Evolutionary conservation across 2,797 vertebrate genomes (phyloP).

Genomic region (Phalanger gymnotis): DNA sequence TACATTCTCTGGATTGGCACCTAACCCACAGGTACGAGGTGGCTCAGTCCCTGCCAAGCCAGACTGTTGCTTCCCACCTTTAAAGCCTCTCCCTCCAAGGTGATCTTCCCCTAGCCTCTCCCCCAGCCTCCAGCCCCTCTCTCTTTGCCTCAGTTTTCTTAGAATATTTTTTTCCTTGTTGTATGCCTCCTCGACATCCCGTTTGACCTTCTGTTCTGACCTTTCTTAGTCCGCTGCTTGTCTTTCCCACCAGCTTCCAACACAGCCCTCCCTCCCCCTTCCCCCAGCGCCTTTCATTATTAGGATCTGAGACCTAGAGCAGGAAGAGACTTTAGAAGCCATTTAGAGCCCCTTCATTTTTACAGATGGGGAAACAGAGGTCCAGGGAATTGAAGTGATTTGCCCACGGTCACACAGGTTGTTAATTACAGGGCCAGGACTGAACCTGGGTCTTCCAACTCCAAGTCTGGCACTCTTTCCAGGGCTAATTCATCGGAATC

Average conservation of each 20-base stretch:
- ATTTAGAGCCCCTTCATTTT: neutral
- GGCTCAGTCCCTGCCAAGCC: neutral
- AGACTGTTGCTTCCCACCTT: neutral
- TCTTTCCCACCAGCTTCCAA: neutral
- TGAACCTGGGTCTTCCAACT: neutral
- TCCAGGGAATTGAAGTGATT: neutral
- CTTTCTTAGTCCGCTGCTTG: neutral
- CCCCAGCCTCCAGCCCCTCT: neutral
- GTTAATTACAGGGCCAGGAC: neutral
- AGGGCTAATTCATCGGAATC: neutral
- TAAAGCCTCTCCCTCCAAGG: neutral
- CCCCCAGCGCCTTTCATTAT: neutral
- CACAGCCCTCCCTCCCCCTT: neutral
- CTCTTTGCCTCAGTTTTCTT: neutral
- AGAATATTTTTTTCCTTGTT: neutral
- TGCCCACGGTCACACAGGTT: neutral
- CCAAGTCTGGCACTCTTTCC: neutral
- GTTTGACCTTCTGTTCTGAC: neutral
- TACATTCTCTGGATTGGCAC: neutral
- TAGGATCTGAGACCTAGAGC: neutral
- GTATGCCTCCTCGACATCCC: neutral
- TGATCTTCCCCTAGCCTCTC: neutral
- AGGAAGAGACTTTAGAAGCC: neutral
- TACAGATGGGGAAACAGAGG: neutral
- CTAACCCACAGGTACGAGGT: neutral